Conservation (phyloP, 2,113 vertebrate species). For the Ptilonorhynchus violaceus region DNA sequence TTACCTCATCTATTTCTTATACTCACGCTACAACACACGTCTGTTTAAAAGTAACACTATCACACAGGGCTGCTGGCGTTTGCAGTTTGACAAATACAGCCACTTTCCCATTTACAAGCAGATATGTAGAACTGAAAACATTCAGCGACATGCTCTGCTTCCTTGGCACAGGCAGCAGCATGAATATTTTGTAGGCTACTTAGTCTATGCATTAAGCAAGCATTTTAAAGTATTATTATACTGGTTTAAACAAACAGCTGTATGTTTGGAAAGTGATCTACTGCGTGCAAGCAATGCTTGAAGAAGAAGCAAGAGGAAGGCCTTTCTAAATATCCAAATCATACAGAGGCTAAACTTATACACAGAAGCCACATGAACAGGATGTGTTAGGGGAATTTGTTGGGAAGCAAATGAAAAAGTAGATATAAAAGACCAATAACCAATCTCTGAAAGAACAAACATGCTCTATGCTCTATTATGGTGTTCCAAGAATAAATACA, state of each 20-base stretch:
- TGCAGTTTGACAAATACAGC: not conserved
- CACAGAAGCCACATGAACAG: not conserved
- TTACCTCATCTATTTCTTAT: not conserved
- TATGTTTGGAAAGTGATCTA: not conserved
- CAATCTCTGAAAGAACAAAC: not conserved
- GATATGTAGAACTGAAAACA: not conserved
- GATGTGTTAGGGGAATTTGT: not conserved
- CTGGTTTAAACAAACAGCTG: slow-evolving; percentile 22
- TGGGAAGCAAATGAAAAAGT: not conserved
- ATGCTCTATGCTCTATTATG: not conserved
- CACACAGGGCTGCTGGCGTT: not conserved
- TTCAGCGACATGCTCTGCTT: not conserved
- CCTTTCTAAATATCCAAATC: not conserved
- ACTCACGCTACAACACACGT: not conserved
- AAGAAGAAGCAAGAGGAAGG: not conserved
- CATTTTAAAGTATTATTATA: not conserved
- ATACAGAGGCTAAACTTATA: not conserved
- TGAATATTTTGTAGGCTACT: not conserved
- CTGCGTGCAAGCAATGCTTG: not conserved
- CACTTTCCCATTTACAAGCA: not conserved
- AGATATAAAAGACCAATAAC: not conserved
- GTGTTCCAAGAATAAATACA: not conserved
- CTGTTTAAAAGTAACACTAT: not conserved
- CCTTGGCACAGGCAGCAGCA: not conserved
- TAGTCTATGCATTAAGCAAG: not conserved